phyloP scores from a whole-genome alignment of 2,888 invertebrate genomes.

The Pocota personata region DNA sequence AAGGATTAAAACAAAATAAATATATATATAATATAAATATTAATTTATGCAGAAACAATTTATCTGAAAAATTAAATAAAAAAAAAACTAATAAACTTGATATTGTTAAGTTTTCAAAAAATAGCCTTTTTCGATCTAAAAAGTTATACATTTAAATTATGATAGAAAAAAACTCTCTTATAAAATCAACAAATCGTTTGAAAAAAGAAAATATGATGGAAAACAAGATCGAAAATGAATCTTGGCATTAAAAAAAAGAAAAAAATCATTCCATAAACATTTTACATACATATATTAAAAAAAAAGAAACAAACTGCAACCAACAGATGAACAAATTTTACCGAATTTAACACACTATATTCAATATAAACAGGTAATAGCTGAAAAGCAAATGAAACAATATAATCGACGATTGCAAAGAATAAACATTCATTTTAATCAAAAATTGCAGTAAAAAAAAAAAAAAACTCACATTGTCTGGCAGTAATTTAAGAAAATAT shows the following conservation, averaged over 20 bases:
- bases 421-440: constrained; percentile 58
- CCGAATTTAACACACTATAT: constrained; percentile 30
- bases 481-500: constrained; percentile 19
- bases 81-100: constrained; percentile 39
- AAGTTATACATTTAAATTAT: constrained; percentile 57
- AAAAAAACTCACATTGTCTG: background rate
- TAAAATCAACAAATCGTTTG: constrained; percentile 26
- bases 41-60: constrained; percentile 49
- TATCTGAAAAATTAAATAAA: constrained; percentile 36
- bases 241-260: constrained; percentile 43
- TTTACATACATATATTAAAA: constrained; percentile 10
- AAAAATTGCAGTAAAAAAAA: constrained; percentile 4
- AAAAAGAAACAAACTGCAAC: constrained; percentile 15
- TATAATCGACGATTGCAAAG: constrained; percentile 7
- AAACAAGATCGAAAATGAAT: constrained; percentile 35
- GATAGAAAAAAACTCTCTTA: constrained; percentile 23
- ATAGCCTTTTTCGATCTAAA: constrained; percentile 47
- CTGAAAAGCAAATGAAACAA: constrained; percentile 51
- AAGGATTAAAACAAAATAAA: constrained; percentile 60
- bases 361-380: constrained; percentile 28
- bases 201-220: constrained; percentile 4
- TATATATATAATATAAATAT: constrained; percentile 38
- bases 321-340: constrained; percentile 32
- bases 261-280: constrained; percentile 48
- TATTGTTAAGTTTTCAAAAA: constrained; percentile 55